Evolutionary conservation across 1,140 invertebrate species (phyloP).

Genomic region (Anoplophora glabripennis): DNA sequence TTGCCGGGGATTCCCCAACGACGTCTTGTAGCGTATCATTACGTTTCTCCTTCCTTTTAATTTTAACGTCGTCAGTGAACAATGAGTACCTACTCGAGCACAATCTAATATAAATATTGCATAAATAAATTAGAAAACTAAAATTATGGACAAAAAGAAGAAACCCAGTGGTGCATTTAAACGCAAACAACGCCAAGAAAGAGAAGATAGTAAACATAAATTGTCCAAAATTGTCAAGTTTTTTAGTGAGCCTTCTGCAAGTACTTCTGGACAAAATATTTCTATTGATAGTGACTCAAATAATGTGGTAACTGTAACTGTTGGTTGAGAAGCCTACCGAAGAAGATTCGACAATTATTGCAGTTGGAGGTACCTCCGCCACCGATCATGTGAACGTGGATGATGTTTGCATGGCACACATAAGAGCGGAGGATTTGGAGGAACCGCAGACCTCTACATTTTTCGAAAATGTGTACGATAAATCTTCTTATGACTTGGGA

Average conservation of each 20-base stretch:
- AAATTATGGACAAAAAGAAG: too few relatives aligned
- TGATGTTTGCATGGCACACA: slow-evolving; percentile 12
- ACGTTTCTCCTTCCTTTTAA: too few relatives aligned
- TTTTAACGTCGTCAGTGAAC: too few relatives aligned
- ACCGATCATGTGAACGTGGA: slow-evolving; percentile 12
- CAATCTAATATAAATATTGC: too few relatives aligned
- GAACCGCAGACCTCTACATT: slow-evolving; percentile 11
- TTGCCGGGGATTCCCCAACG: too few relatives aligned
- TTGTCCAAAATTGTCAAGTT: too few relatives aligned
- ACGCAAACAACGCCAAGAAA: too few relatives aligned
- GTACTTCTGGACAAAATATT: slow-evolving; percentile 13
- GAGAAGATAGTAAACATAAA: too few relatives aligned
- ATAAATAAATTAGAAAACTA: too few relatives aligned
- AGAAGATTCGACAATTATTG: slow-evolving; percentile 17
- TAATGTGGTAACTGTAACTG: slow-evolving; percentile 15
- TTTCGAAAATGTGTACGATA: slow-evolving; percentile 16
- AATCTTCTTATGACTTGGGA: slow-evolving; percentile 3
- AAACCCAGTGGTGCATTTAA: too few relatives aligned
- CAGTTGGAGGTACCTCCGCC: slow-evolving; percentile 13
- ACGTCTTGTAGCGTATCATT: too few relatives aligned
- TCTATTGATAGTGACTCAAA: slow-evolving; percentile 14
- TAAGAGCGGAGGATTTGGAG: slow-evolving; percentile 8
- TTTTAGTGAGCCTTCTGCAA: neutral
- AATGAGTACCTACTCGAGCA: too few relatives aligned
- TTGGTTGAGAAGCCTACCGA: slow-evolving; percentile 12